Evolutionary conservation across 2,797 vertebrate species (phyloP), one percentile per base, ranked within the genome.

Genomic region (Hozukius guyotensis): DNA sequence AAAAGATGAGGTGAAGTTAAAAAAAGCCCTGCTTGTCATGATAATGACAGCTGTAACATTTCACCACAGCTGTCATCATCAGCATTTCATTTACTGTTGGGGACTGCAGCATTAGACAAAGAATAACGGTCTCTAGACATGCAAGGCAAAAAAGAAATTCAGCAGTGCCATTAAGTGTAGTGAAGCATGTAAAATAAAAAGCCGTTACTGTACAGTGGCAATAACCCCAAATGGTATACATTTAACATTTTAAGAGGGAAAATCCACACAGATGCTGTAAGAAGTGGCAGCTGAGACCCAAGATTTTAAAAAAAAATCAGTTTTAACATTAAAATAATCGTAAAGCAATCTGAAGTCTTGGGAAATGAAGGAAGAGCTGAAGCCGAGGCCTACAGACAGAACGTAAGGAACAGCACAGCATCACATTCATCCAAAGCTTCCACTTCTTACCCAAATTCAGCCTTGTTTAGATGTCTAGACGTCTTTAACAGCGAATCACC

Each of bases 1-100:
- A 82, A 92, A 88, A 72, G 65, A 71, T 67, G 53, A 82, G 27
- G 22, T 52, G 24, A 84, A 83, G 77, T 73, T 52, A 55, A 72
- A 77, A 76, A 84, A 57, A 77, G 25, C 13, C 29, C 22, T 24
- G 52, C 64, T 72, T 77, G 63, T 85, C 86, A 75, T 62, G 22
- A 66, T 81, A 69, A 73, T 82, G 79, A 83, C 82, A 87, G 61
- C 60, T 65, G 70, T 75, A 87, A 74, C 76, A 70, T 80, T 85
- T 84, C 56, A 63, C 52, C 61, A 27, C 56, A 60, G 20, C 67
- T 77, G 70, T 71, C 81, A 81, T 73, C 18, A 66, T 81, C 46
- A 49, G 42, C 46, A 59, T 78, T 79, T 83, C 8, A 80, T 75
- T 87, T 60, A 62, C 29, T 32, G 24, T 36, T 22, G 32, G 46